These are phyloP conservation scores for Arvicanthis niloticus DNA, from an alignment of 2,113 vertebrate genomes.

Conservation along the genomic window DNA sequence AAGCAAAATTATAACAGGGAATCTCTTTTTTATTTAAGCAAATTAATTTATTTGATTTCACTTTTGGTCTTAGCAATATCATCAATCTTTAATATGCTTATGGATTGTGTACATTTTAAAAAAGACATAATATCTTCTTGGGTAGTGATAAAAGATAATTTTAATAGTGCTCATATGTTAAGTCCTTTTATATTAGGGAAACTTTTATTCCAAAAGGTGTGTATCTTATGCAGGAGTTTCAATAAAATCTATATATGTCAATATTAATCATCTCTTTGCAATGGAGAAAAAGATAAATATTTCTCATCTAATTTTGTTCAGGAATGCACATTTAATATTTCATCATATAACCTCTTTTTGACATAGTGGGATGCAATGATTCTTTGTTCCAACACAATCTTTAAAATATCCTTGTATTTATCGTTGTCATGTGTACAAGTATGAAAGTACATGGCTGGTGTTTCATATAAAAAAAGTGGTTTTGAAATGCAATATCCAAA, in stretches of 20 bases:
- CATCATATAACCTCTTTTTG: background rate
- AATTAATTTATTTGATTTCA: background rate
- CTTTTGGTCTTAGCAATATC: background rate
- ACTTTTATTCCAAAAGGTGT: background rate
- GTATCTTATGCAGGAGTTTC: background rate
- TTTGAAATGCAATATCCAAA: background rate
- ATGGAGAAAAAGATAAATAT: background rate
- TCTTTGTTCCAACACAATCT: background rate
- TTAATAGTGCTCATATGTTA: background rate
- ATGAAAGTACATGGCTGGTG: background rate
- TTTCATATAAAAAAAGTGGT: background rate
- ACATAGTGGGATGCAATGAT: background rate
- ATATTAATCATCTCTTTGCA: background rate
- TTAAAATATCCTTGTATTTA: background rate
- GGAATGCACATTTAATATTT: background rate
- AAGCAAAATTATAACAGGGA: background rate
- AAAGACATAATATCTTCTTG: too few species aligned
- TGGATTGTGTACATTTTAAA: background rate
- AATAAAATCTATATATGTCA: background rate
- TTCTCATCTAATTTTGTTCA: background rate
- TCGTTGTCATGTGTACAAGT: background rate
- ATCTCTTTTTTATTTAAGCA: background rate
- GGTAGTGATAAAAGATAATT: background rate
- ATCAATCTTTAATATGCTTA: background rate
- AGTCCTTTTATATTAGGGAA: background rate